Percentiles rank a stretch among this genome's conserved stretches.
Evolutionary conservation across 1,140 invertebrate genomes (phyloP).

Genomic region (Pseudomyrmex pallidus): DNA sequence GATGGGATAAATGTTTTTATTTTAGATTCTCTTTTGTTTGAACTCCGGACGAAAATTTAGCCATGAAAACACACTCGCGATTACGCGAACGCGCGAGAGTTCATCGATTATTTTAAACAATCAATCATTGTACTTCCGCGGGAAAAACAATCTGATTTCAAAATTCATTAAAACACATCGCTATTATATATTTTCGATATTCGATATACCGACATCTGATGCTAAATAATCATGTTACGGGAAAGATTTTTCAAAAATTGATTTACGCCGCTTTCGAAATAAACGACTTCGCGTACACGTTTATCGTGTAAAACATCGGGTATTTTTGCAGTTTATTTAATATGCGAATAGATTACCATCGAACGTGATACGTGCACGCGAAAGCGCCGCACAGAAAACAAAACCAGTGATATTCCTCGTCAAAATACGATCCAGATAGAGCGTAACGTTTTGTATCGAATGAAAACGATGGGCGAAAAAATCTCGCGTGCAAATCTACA

Average conservation of each 20-base stretch:
- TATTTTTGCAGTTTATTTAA: slow-evolving; percentile 51
- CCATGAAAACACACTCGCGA: too few species aligned
- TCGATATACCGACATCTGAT: background rate
- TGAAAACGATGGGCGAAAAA: background rate
- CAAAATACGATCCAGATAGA: slow-evolving; percentile 7
- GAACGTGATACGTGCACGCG: slow-evolving; percentile 9
- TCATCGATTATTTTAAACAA: background rate
- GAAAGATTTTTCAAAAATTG: background rate
- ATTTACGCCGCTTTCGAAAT: slow-evolving; percentile 7
- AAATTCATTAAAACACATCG: slow-evolving; percentile 1
- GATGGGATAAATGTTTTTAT: too few species aligned
- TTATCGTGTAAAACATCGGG: slow-evolving; percentile 22
- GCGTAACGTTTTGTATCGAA: slow-evolving; percentile 31
- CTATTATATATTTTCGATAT: slow-evolving; percentile 11
- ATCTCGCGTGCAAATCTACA: too few species aligned
- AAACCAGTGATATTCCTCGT: background rate
- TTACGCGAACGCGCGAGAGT: too few species aligned
- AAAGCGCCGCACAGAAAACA: background rate
- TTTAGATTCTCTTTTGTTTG: too few species aligned
- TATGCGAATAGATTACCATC: slow-evolving; percentile 62
- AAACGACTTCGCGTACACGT: background rate
- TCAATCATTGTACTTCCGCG: too few species aligned
- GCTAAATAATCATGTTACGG: background rate
- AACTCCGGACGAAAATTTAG: too few species aligned
- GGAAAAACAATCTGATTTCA: too few species aligned